Base-by-base conservation (phyloP, 2,113 vertebrate genomes). In the Osmerus eperlanus region DNA sequence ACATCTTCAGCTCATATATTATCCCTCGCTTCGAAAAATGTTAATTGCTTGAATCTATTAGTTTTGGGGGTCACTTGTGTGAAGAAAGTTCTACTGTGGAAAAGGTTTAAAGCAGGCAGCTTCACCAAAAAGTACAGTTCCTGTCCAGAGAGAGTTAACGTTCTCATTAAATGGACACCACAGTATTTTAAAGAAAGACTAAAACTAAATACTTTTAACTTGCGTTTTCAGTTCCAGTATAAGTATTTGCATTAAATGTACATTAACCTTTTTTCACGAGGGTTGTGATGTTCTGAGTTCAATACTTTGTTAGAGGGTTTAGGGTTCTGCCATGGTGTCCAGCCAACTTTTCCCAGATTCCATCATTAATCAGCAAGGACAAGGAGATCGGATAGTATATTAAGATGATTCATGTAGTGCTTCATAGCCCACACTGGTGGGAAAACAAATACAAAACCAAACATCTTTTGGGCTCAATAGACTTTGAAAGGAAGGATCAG, bases 401-500 rank as follows among this genome's bases (percentile, higher is more conserved):
- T 32, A 36, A 62, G 29, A 29, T 29, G 32, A 29, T 36, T 28
- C 28, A 56, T n/a, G 28, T 8, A 6, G 29, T 12, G 41, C 8
- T 11, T 47, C 9, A 47, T 47, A 47, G 7, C 8, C 7, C 41
- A 47, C 41, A 47, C 41, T 47, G 41, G 41, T 12, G 9, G 41
- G 9, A 47, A 47, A 47, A 47, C 71, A 51, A 65, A 66, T 73
- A 60, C 56, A 76, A 61, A 64, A 78, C 68, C 32, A 62, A 70
- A 67, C 66, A 21, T 21, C 71, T 81, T 76, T 84, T 75, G 83
- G 82, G 79, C 75, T 78, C 75, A 65, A 58, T 9, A 3, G 47
- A 70, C 61, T 83, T 83, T 82, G 59, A 85, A 87, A 82, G 68
- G 65, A 67, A 16, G 74, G 54, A 67, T 81, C 73, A 80, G 59